phyloP scores from a whole-genome alignment of 2,113 vertebrate species.

The Promerops cafer region DNA sequence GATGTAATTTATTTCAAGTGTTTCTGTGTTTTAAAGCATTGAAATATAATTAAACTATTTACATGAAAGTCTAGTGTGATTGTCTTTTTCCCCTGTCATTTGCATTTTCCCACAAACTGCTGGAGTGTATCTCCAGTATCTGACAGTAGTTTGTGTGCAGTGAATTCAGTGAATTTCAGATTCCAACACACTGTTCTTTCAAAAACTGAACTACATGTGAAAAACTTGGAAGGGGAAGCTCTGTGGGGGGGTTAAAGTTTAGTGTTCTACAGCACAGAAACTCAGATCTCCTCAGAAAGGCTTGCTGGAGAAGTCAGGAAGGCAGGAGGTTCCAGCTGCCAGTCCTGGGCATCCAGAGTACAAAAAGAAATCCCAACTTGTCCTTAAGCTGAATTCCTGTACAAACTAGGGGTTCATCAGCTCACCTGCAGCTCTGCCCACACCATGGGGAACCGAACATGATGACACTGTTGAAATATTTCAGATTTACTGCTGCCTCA shows the following conservation, averaged over 20 bases:
- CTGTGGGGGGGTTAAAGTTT: background rate
- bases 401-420: background rate
- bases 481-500: background rate
- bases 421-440: background rate
- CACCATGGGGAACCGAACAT: background rate
- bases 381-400: background rate
- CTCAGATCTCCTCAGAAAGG: background rate
- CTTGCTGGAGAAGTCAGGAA: background rate
- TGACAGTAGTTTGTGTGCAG: background rate
- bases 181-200: background rate
- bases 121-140: background rate
- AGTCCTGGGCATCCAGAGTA: background rate
- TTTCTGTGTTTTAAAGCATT: slow-evolving; percentile 54
- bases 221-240: background rate
- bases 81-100: background rate
- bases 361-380: background rate
- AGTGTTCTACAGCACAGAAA: background rate
- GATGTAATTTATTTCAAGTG: slow-evolving; percentile 55
- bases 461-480: background rate
- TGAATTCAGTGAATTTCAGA: no score
- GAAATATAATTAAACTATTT: slow-evolving; percentile 63
- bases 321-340: background rate
- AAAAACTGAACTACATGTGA: background rate
- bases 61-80: slow-evolving; percentile 15
- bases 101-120: background rate